A percentile compares a stretch with the other conserved stretches of the same genome.
phyloP scores from a whole-genome alignment of 2,888 invertebrate species.

The Cataglyphis livida region DNA sequence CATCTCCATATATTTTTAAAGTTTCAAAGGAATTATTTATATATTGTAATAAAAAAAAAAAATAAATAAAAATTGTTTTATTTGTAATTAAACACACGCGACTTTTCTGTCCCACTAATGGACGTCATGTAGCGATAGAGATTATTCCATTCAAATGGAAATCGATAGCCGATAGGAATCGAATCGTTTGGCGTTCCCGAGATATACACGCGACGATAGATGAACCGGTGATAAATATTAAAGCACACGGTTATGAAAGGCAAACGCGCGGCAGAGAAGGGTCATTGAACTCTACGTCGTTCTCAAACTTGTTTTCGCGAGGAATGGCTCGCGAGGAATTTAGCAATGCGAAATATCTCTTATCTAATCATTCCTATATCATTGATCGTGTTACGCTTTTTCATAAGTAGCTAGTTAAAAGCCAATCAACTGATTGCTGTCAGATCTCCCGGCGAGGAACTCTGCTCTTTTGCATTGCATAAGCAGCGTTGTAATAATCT shows the following conservation, averaged over 20 bases:
- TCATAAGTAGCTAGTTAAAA: neutral
- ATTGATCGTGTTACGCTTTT: constrained; percentile 61
- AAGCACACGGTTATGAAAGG: constrained; percentile 72
- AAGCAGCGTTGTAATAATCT: neutral
- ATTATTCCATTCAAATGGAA: constrained; percentile 35
- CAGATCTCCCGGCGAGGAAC: neutral
- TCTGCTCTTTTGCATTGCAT: neutral
- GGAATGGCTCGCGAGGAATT: constrained; percentile 66
- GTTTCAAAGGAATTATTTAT: neutral
- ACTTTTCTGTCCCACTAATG: neutral
- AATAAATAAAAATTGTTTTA: neutral
- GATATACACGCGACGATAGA: constrained; percentile 37
- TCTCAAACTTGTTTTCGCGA: constrained; percentile 72
- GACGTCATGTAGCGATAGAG: too few species aligned
- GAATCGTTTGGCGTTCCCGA: constrained; percentile 60
- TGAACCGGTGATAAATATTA: constrained; percentile 63
- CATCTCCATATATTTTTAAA: neutral
- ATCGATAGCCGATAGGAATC: constrained; percentile 64
- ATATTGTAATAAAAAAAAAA: neutral
- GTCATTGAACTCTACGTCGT: constrained; percentile 68
- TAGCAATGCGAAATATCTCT: constrained; percentile 69
- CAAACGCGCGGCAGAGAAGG: constrained; percentile 55
- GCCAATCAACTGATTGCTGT: neutral
- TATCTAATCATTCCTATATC: constrained; percentile 73
- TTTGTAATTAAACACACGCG: neutral